Evolutionary conservation across 2,797 vertebrate genomes (phyloP), one percentile per base, ranked within the genome.

Genomic region (Xerus rutilus): DNA sequence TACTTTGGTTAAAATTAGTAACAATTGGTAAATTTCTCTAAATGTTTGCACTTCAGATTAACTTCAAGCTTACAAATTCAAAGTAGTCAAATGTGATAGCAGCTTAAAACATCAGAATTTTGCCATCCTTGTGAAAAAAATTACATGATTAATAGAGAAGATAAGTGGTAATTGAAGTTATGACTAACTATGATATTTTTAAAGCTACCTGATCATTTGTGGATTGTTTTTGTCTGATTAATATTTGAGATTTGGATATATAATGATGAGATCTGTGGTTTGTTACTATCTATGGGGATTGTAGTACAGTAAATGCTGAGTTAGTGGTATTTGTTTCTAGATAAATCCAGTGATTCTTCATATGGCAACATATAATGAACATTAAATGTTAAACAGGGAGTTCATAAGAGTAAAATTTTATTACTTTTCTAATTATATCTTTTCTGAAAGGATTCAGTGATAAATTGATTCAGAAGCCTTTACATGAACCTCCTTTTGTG

Each of bases 1-100:
- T 32, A 62, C 49, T 85, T 76, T 93, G 64, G 23, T 95, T 95
- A 96, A 93, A 96, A 94, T 87, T 23, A 74, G 81, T 10, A 95
- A 78, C 14, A 84, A 67, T 0, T 45, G 78, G 76, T 39, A 91
- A n/a, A 76, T 86, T 77, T 84, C 62, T 89, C 6, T 73, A 95
- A 85, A 65, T 87, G 94, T 92, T 85, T 47, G 95, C 43, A 85
- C 30, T 92, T 92, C 35, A 85, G 35, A 89, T 90, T 96, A 78
- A 93, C 59, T 91, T 92, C 9, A 49, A 79, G 70, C 18, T 94
- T 91, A 72, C 59, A 91, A 82, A 62, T n/a, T 86, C 52, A 69
- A 96, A 88, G 65, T 83, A 74, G 86, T 76, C 39, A 89, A 96
- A 79, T 62, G 65, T 91, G 57, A 65, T 3, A 84, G 15, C 21